These are phyloP conservation scores for Conomelus anceps DNA, from an alignment of 2,888 invertebrate species.

Conservation along the genomic window DNA sequence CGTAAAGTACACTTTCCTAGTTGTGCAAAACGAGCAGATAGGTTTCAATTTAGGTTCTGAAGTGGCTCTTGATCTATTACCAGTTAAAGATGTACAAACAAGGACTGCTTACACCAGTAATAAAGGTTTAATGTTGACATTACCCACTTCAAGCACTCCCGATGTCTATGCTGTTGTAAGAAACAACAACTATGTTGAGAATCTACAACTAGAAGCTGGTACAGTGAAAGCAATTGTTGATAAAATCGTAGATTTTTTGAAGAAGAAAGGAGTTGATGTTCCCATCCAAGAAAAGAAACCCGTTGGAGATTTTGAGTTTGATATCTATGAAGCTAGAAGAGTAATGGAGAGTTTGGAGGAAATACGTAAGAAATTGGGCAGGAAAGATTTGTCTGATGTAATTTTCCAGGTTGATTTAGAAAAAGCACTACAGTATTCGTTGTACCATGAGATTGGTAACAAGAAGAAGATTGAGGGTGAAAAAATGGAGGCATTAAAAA, in stretches of 20 bases:
- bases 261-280: slow-evolving; percentile 19
- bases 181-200: slow-evolving; percentile 6
- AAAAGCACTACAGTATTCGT: slow-evolving; percentile 72
- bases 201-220: neutral
- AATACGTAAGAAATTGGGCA: slow-evolving; percentile 37
- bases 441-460: slow-evolving; percentile 76
- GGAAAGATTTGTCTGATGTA: slow-evolving; percentile 44
- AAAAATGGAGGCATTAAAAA: slow-evolving; percentile 62
- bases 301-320: slow-evolving; percentile 34
- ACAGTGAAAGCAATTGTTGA: neutral
- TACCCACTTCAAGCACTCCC: slow-evolving; percentile 49
- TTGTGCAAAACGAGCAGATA: slow-evolving; percentile 50
- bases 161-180: slow-evolving; percentile 47
- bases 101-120: slow-evolving; percentile 52
- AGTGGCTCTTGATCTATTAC: slow-evolving; percentile 58
- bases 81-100: slow-evolving; percentile 50
- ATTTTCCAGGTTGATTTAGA: slow-evolving; percentile 85
- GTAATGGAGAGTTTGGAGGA: slow-evolving; percentile 40
- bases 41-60: slow-evolving; percentile 58
- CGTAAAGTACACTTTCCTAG: slow-evolving; percentile 53
- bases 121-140: slow-evolving; percentile 46
- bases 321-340: slow-evolving; percentile 36
- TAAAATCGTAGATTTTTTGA: neutral
- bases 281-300: slow-evolving; percentile 41
- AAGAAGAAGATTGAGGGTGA: slow-evolving; percentile 62